A percentile compares a stretch with the other conserved stretches of the same genome.
phyloP scores from a whole-genome alignment of 2,797 vertebrate species.

The Sparus aurata region DNA sequence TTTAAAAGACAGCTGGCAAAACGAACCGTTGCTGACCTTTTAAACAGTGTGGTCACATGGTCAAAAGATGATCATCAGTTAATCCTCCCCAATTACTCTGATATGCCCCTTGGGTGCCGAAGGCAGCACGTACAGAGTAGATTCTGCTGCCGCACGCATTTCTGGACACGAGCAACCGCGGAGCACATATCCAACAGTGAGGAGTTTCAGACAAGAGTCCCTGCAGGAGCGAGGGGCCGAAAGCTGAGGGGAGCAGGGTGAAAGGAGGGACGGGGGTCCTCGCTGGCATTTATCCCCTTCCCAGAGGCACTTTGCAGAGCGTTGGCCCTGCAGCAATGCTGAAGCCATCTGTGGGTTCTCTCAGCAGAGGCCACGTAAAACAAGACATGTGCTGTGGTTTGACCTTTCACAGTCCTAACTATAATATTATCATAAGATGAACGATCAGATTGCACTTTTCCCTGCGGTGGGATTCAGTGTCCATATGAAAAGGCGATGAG shows the following conservation, averaged over 20 bases:
- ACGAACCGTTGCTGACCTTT: conserved; percentile 88
- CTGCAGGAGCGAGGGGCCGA: conserved; percentile 51
- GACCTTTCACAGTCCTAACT: conserved; percentile 88
- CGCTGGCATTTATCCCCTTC: conserved; percentile 62
- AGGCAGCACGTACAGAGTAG: conserved; percentile 62
- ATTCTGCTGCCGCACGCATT: conserved; percentile 78
- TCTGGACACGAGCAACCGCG: conserved; percentile 61
- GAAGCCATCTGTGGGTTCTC: conserved; percentile 77
- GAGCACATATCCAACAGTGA: conserved; percentile 52
- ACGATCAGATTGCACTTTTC: conserved; percentile 76
- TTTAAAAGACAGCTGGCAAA: conserved; percentile 86
- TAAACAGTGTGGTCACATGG: conserved; percentile 84
- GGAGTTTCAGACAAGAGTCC: conserved; percentile 70
- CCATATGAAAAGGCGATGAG: conserved; percentile 68
- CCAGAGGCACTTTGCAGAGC: conserved; percentile 73
- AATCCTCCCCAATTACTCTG: conserved; percentile 84
- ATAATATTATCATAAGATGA: conserved; percentile 88
- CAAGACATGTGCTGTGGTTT: conserved; percentile 81
- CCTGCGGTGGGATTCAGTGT: conserved; percentile 65
- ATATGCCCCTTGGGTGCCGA: conserved; percentile 73
- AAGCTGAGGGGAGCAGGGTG: conserved; percentile 29
- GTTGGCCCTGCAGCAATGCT: conserved; percentile 74
- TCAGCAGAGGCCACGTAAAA: conserved; percentile 79
- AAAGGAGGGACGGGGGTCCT: conserved; percentile 40
- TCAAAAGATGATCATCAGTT: conserved; percentile 86